These are phyloP conservation scores for Heliocidaris tuberculata DNA, from an alignment of 35 echinoderm and acorn worm species.

Conservation along the genomic window DNA sequence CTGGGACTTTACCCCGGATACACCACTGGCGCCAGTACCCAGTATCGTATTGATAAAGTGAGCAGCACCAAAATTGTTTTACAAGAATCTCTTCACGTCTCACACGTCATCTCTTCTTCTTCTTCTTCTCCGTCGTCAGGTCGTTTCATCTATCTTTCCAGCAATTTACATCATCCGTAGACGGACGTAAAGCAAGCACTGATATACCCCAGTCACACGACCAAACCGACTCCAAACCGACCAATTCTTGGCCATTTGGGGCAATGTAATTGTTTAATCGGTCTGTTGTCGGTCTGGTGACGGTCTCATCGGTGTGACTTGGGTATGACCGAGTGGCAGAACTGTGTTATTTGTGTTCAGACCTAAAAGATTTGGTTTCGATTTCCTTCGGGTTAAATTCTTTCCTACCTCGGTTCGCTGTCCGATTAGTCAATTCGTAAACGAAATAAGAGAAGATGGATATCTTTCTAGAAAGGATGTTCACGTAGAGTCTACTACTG, in stretches of 20 bases:
- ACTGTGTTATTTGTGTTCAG: neutral
- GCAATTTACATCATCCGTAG: neutral
- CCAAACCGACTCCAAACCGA: no score
- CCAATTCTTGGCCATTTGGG: no score
- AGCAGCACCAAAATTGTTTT: neutral
- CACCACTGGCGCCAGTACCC: neutral
- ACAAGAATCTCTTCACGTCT: neutral
- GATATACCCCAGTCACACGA: no score
- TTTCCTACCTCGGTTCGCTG: neutral
- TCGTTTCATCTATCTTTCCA: neutral
- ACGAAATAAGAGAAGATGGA: neutral
- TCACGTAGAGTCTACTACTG: neutral
- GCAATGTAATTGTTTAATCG: no score
- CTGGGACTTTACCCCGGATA: no score
- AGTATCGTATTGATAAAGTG: neutral
- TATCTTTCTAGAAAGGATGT: neutral
- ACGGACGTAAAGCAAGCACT: neutral
- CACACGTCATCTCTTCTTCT: neutral
- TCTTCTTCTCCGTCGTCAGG: neutral
- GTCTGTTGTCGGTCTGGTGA: no score
- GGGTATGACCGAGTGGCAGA: neutral
- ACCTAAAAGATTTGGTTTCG: neutral
- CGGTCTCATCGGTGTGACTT: no score
- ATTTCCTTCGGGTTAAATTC: neutral
- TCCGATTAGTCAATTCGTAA: neutral